A percentile compares a stretch with the other conserved stretches of the same genome.
Conservation (phyloP, 2,113 vertebrate genomes). For the Leptosomus discolor region DNA sequence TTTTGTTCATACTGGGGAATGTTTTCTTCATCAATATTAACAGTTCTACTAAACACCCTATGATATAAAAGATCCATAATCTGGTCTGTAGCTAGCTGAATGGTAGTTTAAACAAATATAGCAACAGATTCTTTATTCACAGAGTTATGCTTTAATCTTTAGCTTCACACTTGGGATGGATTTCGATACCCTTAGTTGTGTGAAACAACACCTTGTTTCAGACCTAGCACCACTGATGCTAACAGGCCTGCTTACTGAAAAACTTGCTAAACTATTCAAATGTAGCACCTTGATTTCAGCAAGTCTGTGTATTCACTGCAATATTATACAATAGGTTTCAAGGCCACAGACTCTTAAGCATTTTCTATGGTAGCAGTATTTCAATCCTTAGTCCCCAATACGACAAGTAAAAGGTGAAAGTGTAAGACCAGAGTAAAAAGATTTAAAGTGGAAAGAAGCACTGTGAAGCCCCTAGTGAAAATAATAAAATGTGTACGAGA, state of each 20-base stretch:
- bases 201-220: background rate
- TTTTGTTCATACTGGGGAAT: background rate
- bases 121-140: background rate
- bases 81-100: background rate
- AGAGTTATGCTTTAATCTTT: background rate
- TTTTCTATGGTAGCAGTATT: constrained; percentile 64
- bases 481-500: background rate
- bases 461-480: constrained; percentile 15
- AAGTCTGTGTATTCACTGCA: background rate
- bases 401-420: background rate
- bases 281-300: background rate
- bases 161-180: background rate
- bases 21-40: background rate
- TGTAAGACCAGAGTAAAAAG: constrained; percentile 38
- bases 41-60: background rate
- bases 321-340: background rate
- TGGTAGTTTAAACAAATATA: background rate
- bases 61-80: background rate
- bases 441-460: constrained; percentile 18
- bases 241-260: background rate
- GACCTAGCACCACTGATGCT: background rate
- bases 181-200: background rate
- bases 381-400: constrained; percentile 56
- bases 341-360: background rate
- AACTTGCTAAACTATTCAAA: background rate